Conservation (phyloP, 1,140 invertebrate genomes). For the Acromyrmex heyeri region DNA sequence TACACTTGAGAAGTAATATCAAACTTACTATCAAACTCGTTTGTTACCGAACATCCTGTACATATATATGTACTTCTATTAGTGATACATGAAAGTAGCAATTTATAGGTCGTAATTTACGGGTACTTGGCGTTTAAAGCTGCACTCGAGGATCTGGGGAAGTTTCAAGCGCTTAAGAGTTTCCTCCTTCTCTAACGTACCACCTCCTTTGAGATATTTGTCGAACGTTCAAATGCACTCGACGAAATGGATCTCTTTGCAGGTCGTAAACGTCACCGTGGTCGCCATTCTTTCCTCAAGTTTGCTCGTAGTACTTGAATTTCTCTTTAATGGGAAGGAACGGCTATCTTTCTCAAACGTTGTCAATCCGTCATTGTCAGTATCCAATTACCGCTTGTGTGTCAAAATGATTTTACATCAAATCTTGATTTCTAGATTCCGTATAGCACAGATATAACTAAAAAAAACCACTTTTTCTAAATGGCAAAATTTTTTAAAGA, state of each 20-base stretch:
- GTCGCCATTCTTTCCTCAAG: conserved; percentile 67
- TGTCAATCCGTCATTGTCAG: conserved; percentile 30
- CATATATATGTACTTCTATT: neutral
- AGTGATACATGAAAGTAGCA: conserved; percentile 34
- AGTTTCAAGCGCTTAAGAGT: conserved; percentile 71
- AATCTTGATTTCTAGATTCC: neutral
- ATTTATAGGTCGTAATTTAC: conserved; percentile 68
- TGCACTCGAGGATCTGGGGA: conserved; percentile 47
- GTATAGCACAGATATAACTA: neutral
- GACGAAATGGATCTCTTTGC: conserved; percentile 77
- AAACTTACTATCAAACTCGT: conserved; percentile 2
- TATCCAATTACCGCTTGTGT: conserved; percentile 1
- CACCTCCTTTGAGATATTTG: conserved; percentile 72
- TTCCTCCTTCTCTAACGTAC: conserved; percentile 67
- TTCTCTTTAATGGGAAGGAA: conserved; percentile 61
- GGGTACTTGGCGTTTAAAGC: conserved; percentile 47
- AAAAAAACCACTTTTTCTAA: neutral
- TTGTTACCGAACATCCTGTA: neutral
- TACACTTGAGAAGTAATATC: conserved; percentile 1
- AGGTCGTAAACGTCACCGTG: conserved; percentile 69
- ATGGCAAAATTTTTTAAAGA: neutral
- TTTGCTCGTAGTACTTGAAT: conserved; percentile 68
- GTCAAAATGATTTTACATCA: neutral
- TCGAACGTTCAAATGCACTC: conserved; percentile 74
- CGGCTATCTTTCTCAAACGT: conserved; percentile 57